Evolutionary conservation across 2,797 vertebrate genomes (phyloP).

Genomic region (Sitta carolinensis): DNA sequence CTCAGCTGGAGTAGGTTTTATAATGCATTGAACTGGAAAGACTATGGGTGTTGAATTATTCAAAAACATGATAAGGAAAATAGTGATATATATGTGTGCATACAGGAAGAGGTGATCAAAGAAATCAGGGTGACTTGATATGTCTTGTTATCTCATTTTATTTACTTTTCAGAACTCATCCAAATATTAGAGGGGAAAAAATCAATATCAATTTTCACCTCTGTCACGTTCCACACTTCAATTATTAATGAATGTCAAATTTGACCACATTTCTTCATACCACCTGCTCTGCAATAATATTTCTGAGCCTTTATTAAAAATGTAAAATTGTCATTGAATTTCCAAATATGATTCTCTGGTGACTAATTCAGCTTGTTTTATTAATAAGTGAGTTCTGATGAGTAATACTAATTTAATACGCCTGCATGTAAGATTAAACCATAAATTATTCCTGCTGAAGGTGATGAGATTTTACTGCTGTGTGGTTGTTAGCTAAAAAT

Average conservation of each 20-base stretch:
- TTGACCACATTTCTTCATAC: conserved; percentile 77
- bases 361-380: conserved; percentile 84
- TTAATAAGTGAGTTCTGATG: conserved; percentile 82
- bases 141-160: conserved; percentile 82
- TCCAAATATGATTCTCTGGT: conserved; percentile 80
- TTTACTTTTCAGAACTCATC: conserved; percentile 81
- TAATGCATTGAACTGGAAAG: conserved; percentile 83
- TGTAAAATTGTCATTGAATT: conserved; percentile 85
- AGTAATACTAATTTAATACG: conserved; percentile 82
- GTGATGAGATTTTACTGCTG: conserved; percentile 72
- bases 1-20: conserved; percentile 79
- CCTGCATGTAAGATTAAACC: conserved; percentile 82
- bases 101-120: conserved; percentile 70
- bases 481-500: conserved; percentile 59
- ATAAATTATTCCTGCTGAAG: conserved; percentile 83
- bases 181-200: conserved; percentile 80
- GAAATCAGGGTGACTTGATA: conserved; percentile 77
- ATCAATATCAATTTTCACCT: conserved; percentile 83
- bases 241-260: conserved; percentile 86
- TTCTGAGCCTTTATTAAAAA: conserved; percentile 83
- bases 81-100: conserved; percentile 70
- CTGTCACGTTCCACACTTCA: conserved; percentile 76
- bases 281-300: conserved; percentile 78
- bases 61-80: conserved; percentile 73
- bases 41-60: conserved; percentile 81